These are phyloP conservation scores for Sminthurinus aureus DNA, from an alignment of 2,888 invertebrate genomes.

Conservation along the genomic window DNA sequence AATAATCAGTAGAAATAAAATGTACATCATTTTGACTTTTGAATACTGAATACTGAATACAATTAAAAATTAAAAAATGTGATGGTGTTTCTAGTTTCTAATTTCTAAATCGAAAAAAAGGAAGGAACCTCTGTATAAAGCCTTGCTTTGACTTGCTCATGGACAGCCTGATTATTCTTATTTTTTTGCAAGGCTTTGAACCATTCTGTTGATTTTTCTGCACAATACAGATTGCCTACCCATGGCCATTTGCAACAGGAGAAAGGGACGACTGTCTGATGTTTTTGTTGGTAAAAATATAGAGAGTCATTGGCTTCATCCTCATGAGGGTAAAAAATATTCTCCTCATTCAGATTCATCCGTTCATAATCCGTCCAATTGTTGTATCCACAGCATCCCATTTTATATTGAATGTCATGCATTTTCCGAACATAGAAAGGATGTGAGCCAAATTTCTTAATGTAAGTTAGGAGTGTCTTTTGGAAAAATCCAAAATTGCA, in stretches of 20 bases:
- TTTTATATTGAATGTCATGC: slow-evolving; percentile 18
- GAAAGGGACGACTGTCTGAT: slow-evolving; percentile 6
- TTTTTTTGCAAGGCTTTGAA: neutral
- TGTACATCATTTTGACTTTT: too few species aligned
- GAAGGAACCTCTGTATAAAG: neutral
- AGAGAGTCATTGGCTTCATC: neutral
- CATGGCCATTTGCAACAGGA: slow-evolving; percentile 33
- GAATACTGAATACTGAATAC: too few species aligned
- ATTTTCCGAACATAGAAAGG: slow-evolving; percentile 1
- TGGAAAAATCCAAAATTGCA: neutral
- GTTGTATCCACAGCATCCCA: slow-evolving; percentile 27
- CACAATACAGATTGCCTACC: slow-evolving; percentile 29
- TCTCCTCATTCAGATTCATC: neutral
- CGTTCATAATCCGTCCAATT: slow-evolving; percentile 19
- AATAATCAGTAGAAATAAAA: too few species aligned
- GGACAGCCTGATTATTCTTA: neutral
- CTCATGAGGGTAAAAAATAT: neutral
- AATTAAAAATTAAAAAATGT: too few species aligned
- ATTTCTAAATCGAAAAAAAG: too few species aligned
- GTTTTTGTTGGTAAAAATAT: neutral
- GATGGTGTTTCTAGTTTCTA: too few species aligned
- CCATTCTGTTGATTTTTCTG: neutral
- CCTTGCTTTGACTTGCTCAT: neutral
- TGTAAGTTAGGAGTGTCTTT: neutral
- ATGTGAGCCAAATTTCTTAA: slow-evolving; percentile 1